Base-by-base conservation (phyloP, 2,113 vertebrate species). In the Ceuthmochares aereus region DNA sequence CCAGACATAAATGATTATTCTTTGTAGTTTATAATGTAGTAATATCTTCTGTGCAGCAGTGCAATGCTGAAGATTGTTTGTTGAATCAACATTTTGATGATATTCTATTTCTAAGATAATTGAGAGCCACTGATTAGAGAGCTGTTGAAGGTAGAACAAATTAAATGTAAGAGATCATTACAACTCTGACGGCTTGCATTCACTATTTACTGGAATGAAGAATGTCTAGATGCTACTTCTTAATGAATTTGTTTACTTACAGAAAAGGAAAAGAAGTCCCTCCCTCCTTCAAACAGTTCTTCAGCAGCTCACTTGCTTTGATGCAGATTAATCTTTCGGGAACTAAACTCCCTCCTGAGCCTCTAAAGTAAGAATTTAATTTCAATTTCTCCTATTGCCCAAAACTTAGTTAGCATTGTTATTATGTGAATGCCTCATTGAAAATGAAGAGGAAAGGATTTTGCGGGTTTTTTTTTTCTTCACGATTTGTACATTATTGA, bases 191-290 rank as follows among this genome's bases (percentile, higher is more conserved):
- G 4, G 40, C 40, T 81, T 90, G 32, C 2, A 1, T 89, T 90
- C 21, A 10, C 34, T 92, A 4, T 91, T 90, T 91, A 45, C 95
- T 94, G 69, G 62, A 87, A 92, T 49, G 45, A 94, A 36, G 30
- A 60, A 34, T 92, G 32, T 88, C 75, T 92, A 66, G 45, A 73
- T 94, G 72, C n/a, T 72, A 6, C 32, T 88, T n/a, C 76, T 85
- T 84, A 69, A 79, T 54, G 10, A 69, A 70, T 87, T 45, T 92
- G 25, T 94, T 96, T 89, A 64, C 62, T 95, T 96, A 43, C 95
- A 99, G 99, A 97, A 99, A 99, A 98, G 98, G 99, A 82, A 99
- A 99, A 98, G 99, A 99, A 84, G 98, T 99, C 6, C 98, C 99
- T 56, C 99, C 98, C 1, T 99, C 99, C 16, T 99, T 99, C 96